A percentile compares a stretch with the other conserved stretches of the same genome.
Evolutionary conservation across 1,140 invertebrate genomes (phyloP).

Genomic region (Hirudo medicinalis): DNA sequence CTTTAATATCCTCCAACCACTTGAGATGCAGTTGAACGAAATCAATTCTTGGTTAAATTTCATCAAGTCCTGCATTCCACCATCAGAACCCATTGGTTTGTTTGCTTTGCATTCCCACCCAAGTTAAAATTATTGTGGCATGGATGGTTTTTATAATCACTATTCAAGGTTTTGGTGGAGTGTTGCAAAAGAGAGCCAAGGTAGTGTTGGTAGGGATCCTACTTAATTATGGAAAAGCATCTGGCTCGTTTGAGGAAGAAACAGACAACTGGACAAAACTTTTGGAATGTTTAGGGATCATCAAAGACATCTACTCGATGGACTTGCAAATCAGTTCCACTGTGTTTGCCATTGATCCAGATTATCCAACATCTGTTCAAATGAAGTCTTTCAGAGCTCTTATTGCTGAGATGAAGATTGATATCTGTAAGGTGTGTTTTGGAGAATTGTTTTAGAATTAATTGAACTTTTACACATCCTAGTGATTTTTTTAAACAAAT

Average conservation of each 20-base stretch:
- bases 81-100: conserved; percentile 56
- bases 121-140: not conserved
- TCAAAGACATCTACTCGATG: not conserved
- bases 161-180: not conserved
- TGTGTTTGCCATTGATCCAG: conserved; percentile 1
- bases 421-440: conserved; percentile 9
- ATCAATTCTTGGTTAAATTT: conserved; percentile 68
- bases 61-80: conserved; percentile 56
- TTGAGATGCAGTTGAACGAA: conserved; percentile 58
- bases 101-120: not conserved
- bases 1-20: conserved; percentile 58
- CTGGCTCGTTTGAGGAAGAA: not conserved
- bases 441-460: too few species aligned
- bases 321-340: not conserved
- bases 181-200: not conserved
- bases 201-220: conserved; percentile 1
- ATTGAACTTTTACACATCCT: too few species aligned
- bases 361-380: conserved; percentile 2
- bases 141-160: not conserved
- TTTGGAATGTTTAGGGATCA: not conserved
- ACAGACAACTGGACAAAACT: not conserved
- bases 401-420: not conserved
- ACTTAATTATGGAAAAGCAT: not conserved
- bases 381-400: not conserved
- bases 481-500: too few species aligned